These are phyloP conservation scores for Dysmachus trigonus DNA, from an alignment of 2,888 invertebrate species.

Conservation along the genomic window DNA sequence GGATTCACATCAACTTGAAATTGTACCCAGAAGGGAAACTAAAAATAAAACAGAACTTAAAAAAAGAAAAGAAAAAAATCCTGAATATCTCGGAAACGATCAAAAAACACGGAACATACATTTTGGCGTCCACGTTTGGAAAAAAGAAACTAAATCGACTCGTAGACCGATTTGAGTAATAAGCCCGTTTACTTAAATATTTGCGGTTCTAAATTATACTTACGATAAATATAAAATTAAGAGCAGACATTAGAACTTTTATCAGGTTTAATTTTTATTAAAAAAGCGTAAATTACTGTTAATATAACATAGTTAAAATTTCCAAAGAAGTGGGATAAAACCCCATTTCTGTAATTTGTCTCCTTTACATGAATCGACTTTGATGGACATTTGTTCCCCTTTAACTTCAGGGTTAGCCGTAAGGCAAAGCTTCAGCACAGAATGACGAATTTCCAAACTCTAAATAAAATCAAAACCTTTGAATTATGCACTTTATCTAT, in stretches of 20 bases:
- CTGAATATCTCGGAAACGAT: no score
- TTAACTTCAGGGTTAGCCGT: conserved; percentile 57
- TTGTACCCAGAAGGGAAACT: no score
- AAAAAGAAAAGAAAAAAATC: no score
- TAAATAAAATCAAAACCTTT: conserved; percentile 48
- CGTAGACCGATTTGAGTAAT: no score
- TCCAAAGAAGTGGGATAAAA: conserved; percentile 62
- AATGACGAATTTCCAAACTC: conserved; percentile 62
- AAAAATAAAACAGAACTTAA: no score
- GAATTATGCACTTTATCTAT: not conserved
- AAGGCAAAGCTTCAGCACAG: conserved; percentile 58
- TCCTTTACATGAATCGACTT: conserved; percentile 56
- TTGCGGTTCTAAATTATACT: no score
- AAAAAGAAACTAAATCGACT: no score
- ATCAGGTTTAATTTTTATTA: not conserved
- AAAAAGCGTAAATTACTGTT: not conserved
- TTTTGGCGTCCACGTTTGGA: no score
- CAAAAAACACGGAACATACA: no score
- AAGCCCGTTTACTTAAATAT: no score
- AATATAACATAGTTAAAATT: conserved; percentile 52
- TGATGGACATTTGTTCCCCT: conserved; percentile 53
- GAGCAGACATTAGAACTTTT: not conserved
- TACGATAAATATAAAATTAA: no score
- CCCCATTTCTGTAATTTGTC: conserved; percentile 62
- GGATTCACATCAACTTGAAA: no score